A percentile compares a stretch with the other conserved stretches of the same genome.
phyloP scores from a whole-genome alignment of 2,888 invertebrate genomes.

The Tetragonisca angustula region DNA sequence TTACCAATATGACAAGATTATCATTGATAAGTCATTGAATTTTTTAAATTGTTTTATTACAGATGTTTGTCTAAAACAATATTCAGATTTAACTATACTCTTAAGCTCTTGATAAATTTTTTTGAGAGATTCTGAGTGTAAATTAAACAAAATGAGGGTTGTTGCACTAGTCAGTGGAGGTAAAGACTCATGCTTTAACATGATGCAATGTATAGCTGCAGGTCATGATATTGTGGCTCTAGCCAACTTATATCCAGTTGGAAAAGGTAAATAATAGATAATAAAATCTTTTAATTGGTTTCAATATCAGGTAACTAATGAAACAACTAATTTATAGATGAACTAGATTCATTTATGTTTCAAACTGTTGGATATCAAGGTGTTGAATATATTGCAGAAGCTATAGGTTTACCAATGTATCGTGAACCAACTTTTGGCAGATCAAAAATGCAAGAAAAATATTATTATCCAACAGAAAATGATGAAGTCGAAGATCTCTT shows the following conservation, averaged over 20 bases:
- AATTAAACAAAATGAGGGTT: constrained; percentile 89
- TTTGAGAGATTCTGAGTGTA: constrained; percentile 58
- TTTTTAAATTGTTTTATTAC: constrained; percentile 62
- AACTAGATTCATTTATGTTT: constrained; percentile 99
- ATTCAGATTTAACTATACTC: constrained; percentile 65
- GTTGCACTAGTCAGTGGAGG: constrained; percentile 98
- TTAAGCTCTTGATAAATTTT: constrained; percentile 62
- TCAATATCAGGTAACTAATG: constrained; percentile 14
- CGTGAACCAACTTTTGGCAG: constrained; percentile 93
- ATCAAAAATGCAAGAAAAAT: constrained; percentile 91
- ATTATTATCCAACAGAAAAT: constrained; percentile 91
- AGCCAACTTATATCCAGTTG: constrained; percentile 96
- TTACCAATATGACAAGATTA: neutral
- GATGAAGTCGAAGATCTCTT: constrained; percentile 99
- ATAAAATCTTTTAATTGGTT: neutral
- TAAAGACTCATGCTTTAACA: constrained; percentile 99
- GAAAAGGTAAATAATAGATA: constrained; percentile 87
- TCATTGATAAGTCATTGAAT: constrained; percentile 33
- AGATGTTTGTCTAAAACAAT: constrained; percentile 77
- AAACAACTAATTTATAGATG: constrained; percentile 86
- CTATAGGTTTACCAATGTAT: constrained; percentile 96
- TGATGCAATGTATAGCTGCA: constrained; percentile 98
- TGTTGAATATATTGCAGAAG: constrained; percentile 95
- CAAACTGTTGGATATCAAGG: constrained; percentile 99
- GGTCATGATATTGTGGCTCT: constrained; percentile 98